A percentile compares a stretch with the other conserved stretches of the same genome.
These are phyloP conservation scores for Caranx melampygus DNA, from an alignment of 2,113 vertebrate species.

Conservation along the genomic window DNA sequence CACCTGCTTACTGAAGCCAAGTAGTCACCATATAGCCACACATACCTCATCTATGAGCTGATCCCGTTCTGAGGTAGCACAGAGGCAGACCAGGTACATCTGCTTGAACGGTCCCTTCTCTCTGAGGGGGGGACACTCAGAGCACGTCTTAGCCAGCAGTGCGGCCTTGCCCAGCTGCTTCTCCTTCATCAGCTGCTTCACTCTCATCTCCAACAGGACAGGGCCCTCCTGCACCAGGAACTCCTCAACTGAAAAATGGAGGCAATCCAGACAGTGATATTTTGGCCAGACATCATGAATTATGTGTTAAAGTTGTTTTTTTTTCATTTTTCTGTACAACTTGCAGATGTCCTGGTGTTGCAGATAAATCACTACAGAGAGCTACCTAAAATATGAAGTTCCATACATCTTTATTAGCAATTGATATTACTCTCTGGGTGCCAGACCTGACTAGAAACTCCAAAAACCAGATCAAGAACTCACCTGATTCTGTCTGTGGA, in stretches of 20 bases:
- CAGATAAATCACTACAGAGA: no score
- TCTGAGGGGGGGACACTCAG: slow-evolving; percentile 88
- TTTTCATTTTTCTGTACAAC: no score
- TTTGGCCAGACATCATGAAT: neutral
- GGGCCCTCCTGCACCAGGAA: slow-evolving; percentile 91
- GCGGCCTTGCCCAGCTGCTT: slow-evolving; percentile 88
- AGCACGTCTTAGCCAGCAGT: slow-evolving; percentile 91
- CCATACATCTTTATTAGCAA: no score
- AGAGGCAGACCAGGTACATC: slow-evolving; percentile 94
- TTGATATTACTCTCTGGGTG: no score
- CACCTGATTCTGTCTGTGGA: slow-evolving; percentile 87
- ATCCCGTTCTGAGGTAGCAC: slow-evolving; percentile 89
- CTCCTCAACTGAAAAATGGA: slow-evolving; percentile 84
- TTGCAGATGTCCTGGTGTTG: no score
- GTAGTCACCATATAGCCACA: neutral
- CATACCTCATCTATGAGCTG: slow-evolving; percentile 92
- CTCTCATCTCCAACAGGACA: slow-evolving; percentile 92
- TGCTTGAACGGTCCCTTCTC: slow-evolving; percentile 92
- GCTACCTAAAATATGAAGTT: no score
- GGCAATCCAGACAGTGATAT: neutral
- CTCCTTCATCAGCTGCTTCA: slow-evolving; percentile 95
- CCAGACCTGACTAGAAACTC: neutral
- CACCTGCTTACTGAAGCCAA: no score
- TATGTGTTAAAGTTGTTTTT: neutral
- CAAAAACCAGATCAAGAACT: neutral